These are phyloP conservation scores for Dryobota labecula DNA, from an alignment of 2,888 invertebrate species.

Conservation along the genomic window DNA sequence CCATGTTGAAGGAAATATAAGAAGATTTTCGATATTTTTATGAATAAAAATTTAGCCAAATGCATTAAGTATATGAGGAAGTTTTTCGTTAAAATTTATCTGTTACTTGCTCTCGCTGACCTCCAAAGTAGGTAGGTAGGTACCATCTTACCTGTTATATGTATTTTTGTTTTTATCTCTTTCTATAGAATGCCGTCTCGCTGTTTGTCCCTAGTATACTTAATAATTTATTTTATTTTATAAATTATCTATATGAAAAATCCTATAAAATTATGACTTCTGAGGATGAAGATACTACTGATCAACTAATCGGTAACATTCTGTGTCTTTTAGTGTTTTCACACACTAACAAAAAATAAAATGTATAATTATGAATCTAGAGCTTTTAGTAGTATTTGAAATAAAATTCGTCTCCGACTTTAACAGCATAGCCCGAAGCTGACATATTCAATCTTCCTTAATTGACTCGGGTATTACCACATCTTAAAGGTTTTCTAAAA, in stretches of 20 bases:
- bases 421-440: not conserved
- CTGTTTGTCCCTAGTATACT: not conserved
- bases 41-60: conserved; percentile 32
- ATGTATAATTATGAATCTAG: conserved; percentile 25
- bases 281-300: not conserved
- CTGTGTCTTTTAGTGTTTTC: conserved; percentile 7
- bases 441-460: conserved; percentile 14
- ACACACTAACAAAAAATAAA: conserved; percentile 24
- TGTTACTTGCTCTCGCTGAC: conserved; percentile 18
- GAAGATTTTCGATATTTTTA: conserved; percentile 50
- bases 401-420: conserved; percentile 13
- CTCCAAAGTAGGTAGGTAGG: not conserved
- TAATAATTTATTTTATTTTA: not conserved
- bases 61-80: not conserved
- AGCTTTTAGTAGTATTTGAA: conserved; percentile 42
- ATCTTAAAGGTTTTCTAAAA: conserved; percentile 19
- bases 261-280: not conserved
- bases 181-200: not conserved
- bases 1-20: conserved; percentile 40
- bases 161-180: conserved; percentile 13
- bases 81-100: conserved; percentile 2
- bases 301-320: conserved; percentile 18
- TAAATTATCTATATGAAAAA: not conserved
- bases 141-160: conserved; percentile 7
- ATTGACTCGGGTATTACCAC: not conserved